Conservation (phyloP, 2,888 invertebrate genomes). For the Eristalis tenax region DNA sequence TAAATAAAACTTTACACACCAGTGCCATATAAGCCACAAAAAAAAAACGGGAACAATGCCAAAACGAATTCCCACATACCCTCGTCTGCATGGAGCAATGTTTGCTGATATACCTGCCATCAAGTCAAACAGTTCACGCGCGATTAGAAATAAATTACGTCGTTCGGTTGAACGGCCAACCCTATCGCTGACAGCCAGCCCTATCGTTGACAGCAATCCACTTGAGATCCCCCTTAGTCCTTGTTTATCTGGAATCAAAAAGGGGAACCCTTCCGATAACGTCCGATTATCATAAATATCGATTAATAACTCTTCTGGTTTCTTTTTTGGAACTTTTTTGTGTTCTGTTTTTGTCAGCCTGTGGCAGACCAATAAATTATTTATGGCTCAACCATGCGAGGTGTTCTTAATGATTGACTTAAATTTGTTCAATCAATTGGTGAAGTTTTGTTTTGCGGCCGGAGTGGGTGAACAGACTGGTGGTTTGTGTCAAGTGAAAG, state of each 20-base stretch:
- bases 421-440: slow-evolving; percentile 10
- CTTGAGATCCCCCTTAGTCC: slow-evolving; percentile 53
- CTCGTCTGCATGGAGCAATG: slow-evolving; percentile 10
- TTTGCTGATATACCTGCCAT: slow-evolving; percentile 64
- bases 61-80: neutral
- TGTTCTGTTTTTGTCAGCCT: slow-evolving; percentile 27
- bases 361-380: slow-evolving; percentile 49
- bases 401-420: slow-evolving; percentile 46
- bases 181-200: slow-evolving; percentile 30
- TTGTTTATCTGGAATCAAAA: slow-evolving; percentile 47
- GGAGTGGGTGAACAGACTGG: neutral
- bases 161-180: slow-evolving; percentile 55
- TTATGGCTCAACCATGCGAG: slow-evolving; percentile 26
- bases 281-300: slow-evolving; percentile 63
- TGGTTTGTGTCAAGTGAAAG: slow-evolving; percentile 27
- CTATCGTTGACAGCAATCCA: slow-evolving; percentile 42
- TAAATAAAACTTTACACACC: slow-evolving; percentile 48
- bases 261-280: slow-evolving; percentile 36
- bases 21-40: slow-evolving; percentile 3
- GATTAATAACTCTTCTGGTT: slow-evolving; percentile 45
- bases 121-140: slow-evolving; percentile 57
- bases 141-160: slow-evolving; percentile 69
- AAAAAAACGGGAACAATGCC: neutral
- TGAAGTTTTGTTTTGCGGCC: neutral
- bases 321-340: neutral